phyloP scores from a whole-genome alignment of 2,888 invertebrate species.

The Synergus japonicus region DNA sequence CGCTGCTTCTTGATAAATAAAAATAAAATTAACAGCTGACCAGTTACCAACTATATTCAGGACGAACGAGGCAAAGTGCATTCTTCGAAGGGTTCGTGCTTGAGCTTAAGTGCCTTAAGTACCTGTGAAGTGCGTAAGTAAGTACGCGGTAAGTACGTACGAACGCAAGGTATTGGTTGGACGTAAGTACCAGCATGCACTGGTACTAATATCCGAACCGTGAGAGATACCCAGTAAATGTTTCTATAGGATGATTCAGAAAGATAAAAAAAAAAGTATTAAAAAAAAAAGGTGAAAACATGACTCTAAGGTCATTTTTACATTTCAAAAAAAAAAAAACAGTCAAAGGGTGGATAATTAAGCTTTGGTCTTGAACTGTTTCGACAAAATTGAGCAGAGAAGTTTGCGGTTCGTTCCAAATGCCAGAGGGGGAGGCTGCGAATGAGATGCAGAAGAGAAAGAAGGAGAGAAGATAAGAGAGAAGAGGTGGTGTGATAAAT shows the following conservation, averaged over 20 bases:
- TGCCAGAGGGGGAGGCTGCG: slow-evolving; percentile 54
- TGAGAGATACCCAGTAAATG: slow-evolving; percentile 26
- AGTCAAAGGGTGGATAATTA: background rate
- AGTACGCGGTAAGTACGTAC: slow-evolving; percentile 54
- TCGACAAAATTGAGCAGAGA: slow-evolving; percentile 14
- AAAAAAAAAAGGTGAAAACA: background rate
- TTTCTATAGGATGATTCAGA: background rate
- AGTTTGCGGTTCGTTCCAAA: slow-evolving; percentile 35
- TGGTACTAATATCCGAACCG: slow-evolving; percentile 33
- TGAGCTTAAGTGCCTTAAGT: slow-evolving; percentile 36
- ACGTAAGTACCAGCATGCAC: slow-evolving; percentile 22
- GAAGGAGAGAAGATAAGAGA: slow-evolving; percentile 61
- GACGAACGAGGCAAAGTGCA: slow-evolving; percentile 38
- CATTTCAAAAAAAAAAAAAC: too few relatives aligned
- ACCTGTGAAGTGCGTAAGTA: slow-evolving; percentile 51
- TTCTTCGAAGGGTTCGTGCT: slow-evolving; percentile 40
- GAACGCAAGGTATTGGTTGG: slow-evolving; percentile 48
- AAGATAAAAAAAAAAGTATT: background rate
- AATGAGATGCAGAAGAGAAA: slow-evolving; percentile 46
- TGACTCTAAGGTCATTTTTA: background rate
- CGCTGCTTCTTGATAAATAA: slow-evolving; percentile 33
- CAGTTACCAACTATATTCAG: slow-evolving; percentile 34
- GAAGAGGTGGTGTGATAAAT: slow-evolving; percentile 76
- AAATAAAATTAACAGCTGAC: slow-evolving; percentile 40
- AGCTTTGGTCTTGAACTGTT: background rate